These are phyloP conservation scores for Pentamera pediparva DNA, from an alignment of 53 echinoderm and acorn worm species.

Conservation along the genomic window DNA sequence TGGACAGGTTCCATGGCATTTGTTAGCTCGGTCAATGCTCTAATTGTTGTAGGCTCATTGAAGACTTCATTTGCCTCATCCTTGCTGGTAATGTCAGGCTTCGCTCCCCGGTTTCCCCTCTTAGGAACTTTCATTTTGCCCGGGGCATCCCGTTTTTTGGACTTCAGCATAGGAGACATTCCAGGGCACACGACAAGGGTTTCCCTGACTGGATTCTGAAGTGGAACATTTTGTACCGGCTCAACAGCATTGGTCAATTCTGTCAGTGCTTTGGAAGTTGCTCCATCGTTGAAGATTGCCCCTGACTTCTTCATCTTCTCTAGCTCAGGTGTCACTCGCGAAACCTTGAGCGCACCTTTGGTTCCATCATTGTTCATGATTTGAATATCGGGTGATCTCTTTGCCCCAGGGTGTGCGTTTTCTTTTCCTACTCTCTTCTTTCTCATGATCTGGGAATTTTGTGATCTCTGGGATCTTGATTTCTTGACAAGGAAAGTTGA, in stretches of 20 bases:
- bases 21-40: slow-evolving; percentile 55
- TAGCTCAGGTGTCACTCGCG: not conserved
- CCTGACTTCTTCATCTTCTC: not conserved
- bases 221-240: slow-evolving; percentile 37
- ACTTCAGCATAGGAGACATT: slow-evolving; percentile 70
- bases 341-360: too few species aligned
- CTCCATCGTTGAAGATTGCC: not conserved
- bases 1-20: slow-evolving; percentile 40
- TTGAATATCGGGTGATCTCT: too few species aligned
- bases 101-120: not conserved
- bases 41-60: slow-evolving; percentile 10
- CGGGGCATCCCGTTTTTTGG: not conserved
- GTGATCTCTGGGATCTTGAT: not conserved
- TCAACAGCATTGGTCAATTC: slow-evolving; percentile 59
- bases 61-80: not conserved
- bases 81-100: too few species aligned
- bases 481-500: slow-evolving; percentile 22
- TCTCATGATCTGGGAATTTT: too few species aligned
- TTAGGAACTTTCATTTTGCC: not conserved
- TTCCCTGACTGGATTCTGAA: slow-evolving; percentile 49
- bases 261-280: slow-evolving; percentile 45
- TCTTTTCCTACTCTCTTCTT: too few species aligned
- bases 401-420: too few species aligned
- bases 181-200: slow-evolving; percentile 65
- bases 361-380: too few species aligned